Evolutionary conservation across 2,888 invertebrate species (phyloP), one percentile per base, ranked within the genome.

Genomic region (Stenoptilia bipunctidactyla): DNA sequence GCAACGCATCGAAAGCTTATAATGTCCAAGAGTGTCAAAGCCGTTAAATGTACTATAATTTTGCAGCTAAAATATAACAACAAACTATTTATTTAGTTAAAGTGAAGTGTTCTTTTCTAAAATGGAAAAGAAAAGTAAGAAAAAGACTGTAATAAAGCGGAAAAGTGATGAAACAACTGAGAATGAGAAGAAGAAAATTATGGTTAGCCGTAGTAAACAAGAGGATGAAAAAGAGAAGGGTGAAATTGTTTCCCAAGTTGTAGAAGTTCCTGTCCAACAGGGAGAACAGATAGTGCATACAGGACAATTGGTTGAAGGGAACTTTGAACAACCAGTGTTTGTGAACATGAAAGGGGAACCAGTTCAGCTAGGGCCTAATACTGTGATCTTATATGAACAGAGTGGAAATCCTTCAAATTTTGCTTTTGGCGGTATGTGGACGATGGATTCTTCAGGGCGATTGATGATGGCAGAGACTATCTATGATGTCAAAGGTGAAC

Each of bases 81-180:
- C 8, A 20, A 5, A 20, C 8, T 20, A 5, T 8, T 20, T 5
- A 5, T 5, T 3, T 20, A 8, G 8, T 20, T 20, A 5, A 20
- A 5, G 20, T 3, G 8, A 3, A 20, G 20, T 20, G 20, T 20
- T 3, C 3, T 20, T 20, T 20, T 8, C 30, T 30, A 79, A 77
- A 68, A 85, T 85, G 84, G 84, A 85, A 69, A 85, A 85, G 62
- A 85, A 85, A 65, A 80, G 53, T 48, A 82, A 80, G 54, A 85
- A 84, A 64, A 84, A 75, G 63, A 73, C 73, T 55, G 83, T 75
- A 36, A 76, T 74, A 42, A 85, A 85, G 61, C 65, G 84, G 37
- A 84, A 84, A 70, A 71, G 60, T 63, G 84, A 83, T 51, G 84
- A 84, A 20, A 50, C 69, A 1, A 60, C 48, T 1, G 84, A 84